phyloP scores from a whole-genome alignment of 2,888 invertebrate genomes.

The Pterobdella sp. region DNA sequence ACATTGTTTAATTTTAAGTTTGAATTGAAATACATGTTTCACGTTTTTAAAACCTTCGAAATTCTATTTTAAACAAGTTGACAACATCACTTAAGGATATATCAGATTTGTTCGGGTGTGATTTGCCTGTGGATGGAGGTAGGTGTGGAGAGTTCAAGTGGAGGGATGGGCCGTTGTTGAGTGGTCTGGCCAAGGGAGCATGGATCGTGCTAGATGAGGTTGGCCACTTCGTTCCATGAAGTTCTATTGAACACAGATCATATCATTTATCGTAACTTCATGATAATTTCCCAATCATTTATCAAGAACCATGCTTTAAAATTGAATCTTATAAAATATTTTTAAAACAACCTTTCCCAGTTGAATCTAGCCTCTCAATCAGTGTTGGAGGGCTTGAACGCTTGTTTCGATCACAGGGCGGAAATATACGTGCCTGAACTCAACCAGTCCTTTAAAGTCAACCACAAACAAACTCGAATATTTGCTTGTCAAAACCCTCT shows the following conservation, averaged over 20 bases:
- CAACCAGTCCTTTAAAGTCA: conserved; percentile 71
- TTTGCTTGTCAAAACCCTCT: conserved; percentile 98
- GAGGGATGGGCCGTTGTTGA: conserved; percentile 88
- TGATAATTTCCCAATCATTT: background rate
- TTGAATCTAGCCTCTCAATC: conserved; percentile 95
- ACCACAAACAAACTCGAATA: conserved; percentile 66
- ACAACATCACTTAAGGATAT: conserved; percentile 63
- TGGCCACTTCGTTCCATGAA: too few species aligned
- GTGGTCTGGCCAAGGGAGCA: conserved; percentile 79
- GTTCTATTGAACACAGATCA: background rate
- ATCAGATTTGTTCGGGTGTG: conserved; percentile 93
- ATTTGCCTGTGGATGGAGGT: conserved; percentile 82
- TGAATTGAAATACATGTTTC: background rate
- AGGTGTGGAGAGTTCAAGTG: conserved; percentile 80
- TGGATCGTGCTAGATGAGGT: conserved; percentile 94
- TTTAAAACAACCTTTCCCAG: conserved; percentile 45
- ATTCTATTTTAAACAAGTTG: background rate
- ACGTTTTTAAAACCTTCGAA: background rate
- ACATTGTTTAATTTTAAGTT: background rate
- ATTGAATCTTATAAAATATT: background rate
- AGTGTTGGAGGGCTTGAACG: conserved; percentile 94
- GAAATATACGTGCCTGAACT: conserved; percentile 92
- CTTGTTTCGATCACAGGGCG: conserved; percentile 92
- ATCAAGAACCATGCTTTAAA: background rate
- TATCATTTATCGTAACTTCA: background rate